Percentiles rank a stretch among this genome's conserved stretches.
Evolutionary conservation across 1,140 invertebrate genomes (phyloP).

Genomic region (Lordiphosa collinella): DNA sequence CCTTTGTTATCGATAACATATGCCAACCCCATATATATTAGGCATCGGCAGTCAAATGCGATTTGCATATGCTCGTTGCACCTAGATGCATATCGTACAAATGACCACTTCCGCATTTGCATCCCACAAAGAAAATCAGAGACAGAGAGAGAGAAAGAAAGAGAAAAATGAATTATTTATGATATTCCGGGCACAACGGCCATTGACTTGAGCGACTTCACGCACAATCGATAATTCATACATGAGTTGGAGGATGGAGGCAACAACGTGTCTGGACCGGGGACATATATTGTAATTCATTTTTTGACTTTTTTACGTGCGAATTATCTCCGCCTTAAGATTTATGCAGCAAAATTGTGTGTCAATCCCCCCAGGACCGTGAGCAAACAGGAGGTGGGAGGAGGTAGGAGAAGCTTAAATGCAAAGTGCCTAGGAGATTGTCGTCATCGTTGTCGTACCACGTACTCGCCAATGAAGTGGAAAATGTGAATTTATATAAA

Average conservation of each 20-base stretch:
- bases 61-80: slow-evolving; percentile 31
- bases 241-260: neutral
- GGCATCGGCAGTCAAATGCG: neutral
- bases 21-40: neutral
- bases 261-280: slow-evolving; percentile 17
- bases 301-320: slow-evolving; percentile 57
- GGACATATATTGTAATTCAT: slow-evolving; percentile 45
- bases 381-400: no score
- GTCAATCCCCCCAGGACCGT: slow-evolving; percentile 34
- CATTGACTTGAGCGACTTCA: slow-evolving; percentile 41
- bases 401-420: slow-evolving; percentile 9
- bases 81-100: slow-evolving; percentile 58
- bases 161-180: slow-evolving; percentile 63
- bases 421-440: slow-evolving; percentile 61
- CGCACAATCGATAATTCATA: slow-evolving; percentile 76
- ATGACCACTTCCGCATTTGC: slow-evolving; percentile 59
- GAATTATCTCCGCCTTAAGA: slow-evolving; percentile 54
- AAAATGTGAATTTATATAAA: slow-evolving; percentile 74
- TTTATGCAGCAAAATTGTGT: slow-evolving; percentile 61
- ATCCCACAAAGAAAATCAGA: slow-evolving; percentile 8
- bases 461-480: slow-evolving; percentile 56
- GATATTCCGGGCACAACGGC: slow-evolving; percentile 40
- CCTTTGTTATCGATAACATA: slow-evolving; percentile 5
- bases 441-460: slow-evolving; percentile 32
- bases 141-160: slow-evolving; percentile 13